Evolutionary conservation across 1,140 invertebrate species (phyloP).

Genomic region (Achatina immaculata): DNA sequence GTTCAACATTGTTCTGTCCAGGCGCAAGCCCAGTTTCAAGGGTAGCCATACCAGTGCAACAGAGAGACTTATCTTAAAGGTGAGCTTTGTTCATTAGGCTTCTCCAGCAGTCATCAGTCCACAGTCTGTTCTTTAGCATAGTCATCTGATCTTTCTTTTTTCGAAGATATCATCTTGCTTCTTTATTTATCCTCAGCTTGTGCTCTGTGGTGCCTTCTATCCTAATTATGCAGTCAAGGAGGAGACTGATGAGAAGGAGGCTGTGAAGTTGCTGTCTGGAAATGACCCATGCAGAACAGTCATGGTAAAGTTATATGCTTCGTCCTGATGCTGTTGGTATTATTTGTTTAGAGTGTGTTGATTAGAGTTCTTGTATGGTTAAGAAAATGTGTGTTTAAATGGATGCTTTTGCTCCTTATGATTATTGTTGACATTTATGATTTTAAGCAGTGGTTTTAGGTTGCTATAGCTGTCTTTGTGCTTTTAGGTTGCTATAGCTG

Average conservation of each 20-base stretch:
- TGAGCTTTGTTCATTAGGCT: constrained; percentile 27
- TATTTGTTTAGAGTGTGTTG: too few relatives aligned
- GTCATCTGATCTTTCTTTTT: neutral
- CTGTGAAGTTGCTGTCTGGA: constrained; percentile 78
- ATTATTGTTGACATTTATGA: too few relatives aligned
- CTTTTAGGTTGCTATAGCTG: too few relatives aligned
- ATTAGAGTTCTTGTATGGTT: too few relatives aligned
- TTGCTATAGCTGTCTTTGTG: too few relatives aligned
- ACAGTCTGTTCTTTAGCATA: neutral
- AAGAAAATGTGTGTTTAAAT: too few relatives aligned
- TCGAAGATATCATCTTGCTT: too few relatives aligned
- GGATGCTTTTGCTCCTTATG: too few relatives aligned
- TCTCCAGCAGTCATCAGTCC: neutral
- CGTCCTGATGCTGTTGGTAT: too few relatives aligned
- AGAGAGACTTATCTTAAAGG: constrained; percentile 61
- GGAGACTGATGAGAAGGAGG: constrained; percentile 76
- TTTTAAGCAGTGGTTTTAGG: too few relatives aligned
- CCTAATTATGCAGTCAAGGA: constrained; percentile 87
- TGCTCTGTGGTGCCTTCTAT: constrained; percentile 88
- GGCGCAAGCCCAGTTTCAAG: constrained; percentile 47
- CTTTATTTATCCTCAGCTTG: constrained; percentile 73
- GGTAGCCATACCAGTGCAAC: constrained; percentile 2
- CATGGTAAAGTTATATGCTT: constrained; percentile 74
- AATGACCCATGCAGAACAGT: constrained; percentile 84
- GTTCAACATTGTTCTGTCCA: constrained; percentile 64